Base-by-base conservation (phyloP, 2,113 vertebrate genomes). In the Nestor notabilis region DNA sequence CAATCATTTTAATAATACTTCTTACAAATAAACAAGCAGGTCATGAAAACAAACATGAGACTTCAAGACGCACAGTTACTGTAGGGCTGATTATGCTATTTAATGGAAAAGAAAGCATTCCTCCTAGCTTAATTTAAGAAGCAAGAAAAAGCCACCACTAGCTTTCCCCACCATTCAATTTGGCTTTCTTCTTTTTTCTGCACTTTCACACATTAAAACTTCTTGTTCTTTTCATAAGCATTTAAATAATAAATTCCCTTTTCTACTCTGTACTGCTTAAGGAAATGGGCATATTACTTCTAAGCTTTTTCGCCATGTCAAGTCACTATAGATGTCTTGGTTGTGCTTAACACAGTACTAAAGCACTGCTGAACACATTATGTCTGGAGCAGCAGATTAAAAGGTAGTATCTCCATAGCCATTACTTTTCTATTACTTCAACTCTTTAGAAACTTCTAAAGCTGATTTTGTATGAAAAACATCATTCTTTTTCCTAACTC, bases 161-260 rank as follows among this genome's bases (percentile, higher is more conserved):
- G 76, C 37, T 65, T 88, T 88, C 93, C 3, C 15, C n/a, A 77
- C 29, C 14, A 70, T 69, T 93, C 75, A 92, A 14, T 89, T 80
- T 91, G 14, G 52, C 82, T 69, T 89, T 91, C 64, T 70, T 87
- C 35, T 79, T 85, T 87, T 69, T 86, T 28, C 75, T n/a, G 43
- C 55, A n/a, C 52, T 5, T 87, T 96, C 93, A 92, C 61, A 80
- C 92, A 76, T 94, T 87, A 93, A 90, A 89, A 76, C 44, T 87
- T 68, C 81, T 90, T 83, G 68, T 78, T 75, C 89, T 96, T 95
- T 76, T 87, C 82, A 93, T 83, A 95, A 95, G 92, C 83, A 90
- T 66, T 92, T 96, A 90, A 97, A 97, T 95, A 96, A 97, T 94
- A 95, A 95, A 95, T 96, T 88, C 53, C 63, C 70, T 88, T 86